Base-by-base conservation (phyloP, 1,140 invertebrate species). In the Ptiloglossa arizonensis region DNA sequence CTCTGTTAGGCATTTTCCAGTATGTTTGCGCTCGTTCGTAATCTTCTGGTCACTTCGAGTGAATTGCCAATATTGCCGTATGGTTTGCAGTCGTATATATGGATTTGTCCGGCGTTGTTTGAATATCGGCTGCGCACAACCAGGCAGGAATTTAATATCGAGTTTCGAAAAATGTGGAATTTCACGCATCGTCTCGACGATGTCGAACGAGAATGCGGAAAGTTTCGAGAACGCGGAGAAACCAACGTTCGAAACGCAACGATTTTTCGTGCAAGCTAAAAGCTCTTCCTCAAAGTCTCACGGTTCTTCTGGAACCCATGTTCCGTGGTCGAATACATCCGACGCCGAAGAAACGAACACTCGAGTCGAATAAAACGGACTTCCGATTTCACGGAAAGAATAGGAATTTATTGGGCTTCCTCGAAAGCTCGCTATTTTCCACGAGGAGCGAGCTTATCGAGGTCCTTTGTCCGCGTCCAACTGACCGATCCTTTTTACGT, bases 381-480 rank as follows among this genome's bases (percentile, higher is more conserved):
- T 32, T 32, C 29, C 46, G 27, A 66, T 66, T 46, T n/a, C 24
- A 48, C 6, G 38, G 9, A 24, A 24, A 54, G 41, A 8, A 73
- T 79, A 79, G 74, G 64, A 79, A 64, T 79, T 81, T 62, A 79
- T 81, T 48, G 75, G 74, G 41, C 46, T 41, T 19, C 35, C n/a
- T 52, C 70, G 62, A 76, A 77, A 48, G 46, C 35, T 71, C 35
- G 75, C 62, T 19, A 67, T 68, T 22, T 57, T 35, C 41, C 24
- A 46, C 80, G 71, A 69, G 59, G 38, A 70, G 41, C 66, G 66
- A 13, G 38, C 56, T 60, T 60, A 60, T 64, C 75, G 59, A 6
- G 54, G 59, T 52, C 19, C 41, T 63, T 74, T 38, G 52, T 69
- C 69, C 69, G 27, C 56, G 38, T 74, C 54, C 63, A 59, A 74